Base-by-base conservation (phyloP, 2,113 vertebrate genomes). In the Notechis scutatus region DNA sequence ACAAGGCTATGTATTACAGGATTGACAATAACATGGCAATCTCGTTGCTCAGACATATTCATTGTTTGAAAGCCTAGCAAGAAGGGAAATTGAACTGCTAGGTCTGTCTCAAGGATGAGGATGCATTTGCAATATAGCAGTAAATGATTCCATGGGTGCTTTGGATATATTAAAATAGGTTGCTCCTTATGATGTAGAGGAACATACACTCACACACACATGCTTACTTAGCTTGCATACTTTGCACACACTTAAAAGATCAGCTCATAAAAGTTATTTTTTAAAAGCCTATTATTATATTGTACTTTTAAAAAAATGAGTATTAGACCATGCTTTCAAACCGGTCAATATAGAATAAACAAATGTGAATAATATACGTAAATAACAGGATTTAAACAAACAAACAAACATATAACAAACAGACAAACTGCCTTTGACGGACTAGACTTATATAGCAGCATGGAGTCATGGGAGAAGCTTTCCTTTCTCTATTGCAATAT, bases 21-120 rank as follows among this genome's bases (percentile, higher is more conserved):
- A 94, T 87, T 96, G 96, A 95, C 92, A 96, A 95, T 89, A 96
- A 93, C 93, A n/a, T 95, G 95, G 94, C 96, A 96, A 86, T 96
- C 96, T 96, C 93, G 93, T 95, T 94, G 97, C 94, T 89, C 92
- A 93, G 95, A 94, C 85, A 91, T 92, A 87, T 14, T 87, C 90
- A 87, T 90, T 6, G 1, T 96, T 95, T 91, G 90, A 96, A 98
- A 96, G 95, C 94, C 96, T 42, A 90, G 89, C 69, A 85, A 94
- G 87, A 94, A 95, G 91, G 91, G 90, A 96, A 96, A 96, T 92
- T 92, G 93, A 93, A 90, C 94, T 95, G 91, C 86, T 54, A 1
- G 93, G 93, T 96, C 94, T 95, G 93, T 96, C 94, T 95, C 92
- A 90, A 93, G 81, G 93, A 94, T 69, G 69, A 64, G 6, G 86